Evolutionary conservation across 1,140 invertebrate genomes (phyloP), one percentile per base, ranked within the genome.

Genomic region (Leucophenga varia): DNA sequence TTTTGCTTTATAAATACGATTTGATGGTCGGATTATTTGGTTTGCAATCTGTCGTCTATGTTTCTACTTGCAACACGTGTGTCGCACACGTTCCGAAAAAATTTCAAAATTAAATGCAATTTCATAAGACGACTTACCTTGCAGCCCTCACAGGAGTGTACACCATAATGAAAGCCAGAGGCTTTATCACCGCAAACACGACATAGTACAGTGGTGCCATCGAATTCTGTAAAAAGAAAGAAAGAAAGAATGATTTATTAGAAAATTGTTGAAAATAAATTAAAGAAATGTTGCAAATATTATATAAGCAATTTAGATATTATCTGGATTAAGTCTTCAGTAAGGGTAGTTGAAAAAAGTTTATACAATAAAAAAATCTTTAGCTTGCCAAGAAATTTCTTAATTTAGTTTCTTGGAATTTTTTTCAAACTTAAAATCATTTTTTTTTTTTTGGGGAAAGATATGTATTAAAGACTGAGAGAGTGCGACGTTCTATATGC

Each of bases 131-230:
- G 46, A 80, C 86, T 87, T 83, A 98, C 96, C 90, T 99, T 99
- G 86, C 96, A 99, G 60, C 97, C 97, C 81, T 99, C 97, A 78
- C 97, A 99, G 55, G 95, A 97, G 79, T 98, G 95, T 52, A 99
- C 97, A 38, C 97, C 97, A 81, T 99, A 99, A 76, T 99, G 97
- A 79, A 99, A 99, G 46, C 96, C 97, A 67, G 93, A 96, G 37
- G 96, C 96, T 79, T 97, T 97, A 78, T 98, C 96, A 22, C 95
- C 96, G 76, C 97, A 99, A 1, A 99, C 96, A 41, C 95, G 86
- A 77, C 97, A 99, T 36, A 98, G 78, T 40, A 97, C 93, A 18
- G 94, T 97, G 37, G 95, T 97, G 19, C 95, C 95, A 80, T 98
- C 95, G 76, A 98, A 98, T 86, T 98, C 95, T 98, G 88, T 18